These are phyloP conservation scores for Hippocampus barbouri DNA, from an alignment of 2,113 vertebrate genomes.

Conservation along the genomic window DNA sequence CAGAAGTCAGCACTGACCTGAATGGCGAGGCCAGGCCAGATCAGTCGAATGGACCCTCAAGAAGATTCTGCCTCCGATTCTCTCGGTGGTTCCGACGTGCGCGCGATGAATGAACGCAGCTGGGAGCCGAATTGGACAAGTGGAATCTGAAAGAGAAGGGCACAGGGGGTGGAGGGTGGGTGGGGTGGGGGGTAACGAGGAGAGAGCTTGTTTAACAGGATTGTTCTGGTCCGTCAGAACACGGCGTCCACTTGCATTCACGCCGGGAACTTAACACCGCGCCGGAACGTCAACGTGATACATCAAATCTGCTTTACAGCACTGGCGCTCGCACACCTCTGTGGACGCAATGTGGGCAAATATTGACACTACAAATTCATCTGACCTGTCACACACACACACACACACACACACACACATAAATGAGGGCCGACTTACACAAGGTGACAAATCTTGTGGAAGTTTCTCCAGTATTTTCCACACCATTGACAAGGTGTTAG, in stretches of 20 bases:
- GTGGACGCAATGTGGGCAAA: constrained; percentile 34
- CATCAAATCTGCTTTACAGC: background rate
- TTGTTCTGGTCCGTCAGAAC: background rate
- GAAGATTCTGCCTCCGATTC: background rate
- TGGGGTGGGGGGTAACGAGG: background rate
- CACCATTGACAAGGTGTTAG: background rate
- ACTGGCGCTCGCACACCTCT: constrained; percentile 20
- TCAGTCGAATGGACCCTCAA: background rate
- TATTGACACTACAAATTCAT: constrained; percentile 54
- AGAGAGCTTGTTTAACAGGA: background rate
- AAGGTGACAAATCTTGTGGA: background rate
- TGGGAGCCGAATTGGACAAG: constrained; percentile 6
- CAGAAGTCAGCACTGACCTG: constrained; percentile 29
- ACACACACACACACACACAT: constrained; percentile 23
- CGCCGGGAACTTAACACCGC: background rate
- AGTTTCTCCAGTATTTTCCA: constrained; percentile 11
- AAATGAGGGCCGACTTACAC: constrained; percentile 1
- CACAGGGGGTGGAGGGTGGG: background rate
- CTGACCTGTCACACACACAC: constrained; percentile 26
- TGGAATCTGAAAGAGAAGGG: background rate
- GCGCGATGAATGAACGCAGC: background rate
- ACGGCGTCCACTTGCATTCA: background rate
- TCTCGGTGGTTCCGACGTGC: background rate
- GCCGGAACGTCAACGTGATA: background rate
- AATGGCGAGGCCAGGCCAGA: background rate